Base-by-base conservation (phyloP, 1,140 invertebrate genomes). In the Drosophila asahinai region DNA sequence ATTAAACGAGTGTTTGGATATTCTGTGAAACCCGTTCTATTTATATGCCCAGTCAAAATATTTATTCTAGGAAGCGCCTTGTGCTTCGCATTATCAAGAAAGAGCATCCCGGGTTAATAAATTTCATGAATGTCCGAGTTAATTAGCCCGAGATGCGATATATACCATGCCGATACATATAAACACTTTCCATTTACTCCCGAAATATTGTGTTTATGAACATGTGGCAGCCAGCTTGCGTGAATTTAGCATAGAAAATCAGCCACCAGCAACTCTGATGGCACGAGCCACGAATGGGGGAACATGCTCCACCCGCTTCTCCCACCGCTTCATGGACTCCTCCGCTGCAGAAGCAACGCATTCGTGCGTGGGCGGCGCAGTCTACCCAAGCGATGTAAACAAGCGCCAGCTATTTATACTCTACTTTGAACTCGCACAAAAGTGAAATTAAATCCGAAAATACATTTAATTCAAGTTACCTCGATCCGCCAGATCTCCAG, bases 401-500 rank as follows among this genome's bases (percentile, higher is more conserved):
- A 75, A 65, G 81, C 65, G 66, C 66, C 81, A 77, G 64, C 80
- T 89, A 89, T 87, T 89, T 89, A 80, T 87, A 77, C 60, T 22
- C 45, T 77, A 48, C 43, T 38, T 19, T 47, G 49, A 43, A 59
- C 65, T 42, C 9, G 48, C 42, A 7, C 27, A 47, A 64, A 55
- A 52, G 51, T 66, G 75, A 66, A 83, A 79, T 48, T 47, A 11
- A 40, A 40, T 19, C 38, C 42, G 5, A 62, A 17, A 36, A 51
- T 22, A 55, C 36, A 40, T n/a, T 36, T 11, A 9, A 40, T 17
- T 36, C 9, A 40, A 92, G 92, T 93, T 91, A 96, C 96, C 94
- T 96, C 94, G 47, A 96, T 95, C 79, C 96, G 94, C 95, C 95
- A 96, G 40, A 96, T 94, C 83, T 96, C 94, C 0, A 96, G 76